Evolutionary conservation across 2,113 vertebrate genomes (phyloP).

Genomic region (Sinocyclocheilus rhinocerous): DNA sequence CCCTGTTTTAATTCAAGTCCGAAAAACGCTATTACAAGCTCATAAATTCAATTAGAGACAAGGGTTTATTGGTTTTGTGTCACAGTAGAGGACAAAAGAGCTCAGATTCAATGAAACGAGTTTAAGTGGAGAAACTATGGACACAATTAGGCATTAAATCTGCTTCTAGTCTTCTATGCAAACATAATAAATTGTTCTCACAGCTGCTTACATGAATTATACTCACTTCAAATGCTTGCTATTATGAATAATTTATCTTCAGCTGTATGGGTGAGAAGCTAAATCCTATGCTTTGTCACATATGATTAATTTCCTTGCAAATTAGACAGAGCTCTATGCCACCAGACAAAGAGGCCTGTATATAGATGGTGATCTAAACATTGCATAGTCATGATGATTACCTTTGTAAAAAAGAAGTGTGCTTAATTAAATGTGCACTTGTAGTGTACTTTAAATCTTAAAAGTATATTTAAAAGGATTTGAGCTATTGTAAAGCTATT

Average conservation of each 20-base stretch:
- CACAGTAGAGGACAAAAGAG: slow-evolving; percentile 5
- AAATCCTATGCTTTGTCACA: slow-evolving; percentile 28
- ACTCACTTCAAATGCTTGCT: slow-evolving; percentile 19
- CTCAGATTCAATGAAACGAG: background rate
- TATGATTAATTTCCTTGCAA: slow-evolving; percentile 26
- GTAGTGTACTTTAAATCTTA: background rate
- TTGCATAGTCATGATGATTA: background rate
- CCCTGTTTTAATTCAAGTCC: background rate
- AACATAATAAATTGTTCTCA: slow-evolving; percentile 9
- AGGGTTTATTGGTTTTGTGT: slow-evolving; percentile 44
- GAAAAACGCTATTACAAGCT: slow-evolving; percentile 22
- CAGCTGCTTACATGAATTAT: slow-evolving; percentile 33
- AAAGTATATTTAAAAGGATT: background rate
- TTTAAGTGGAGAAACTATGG: slow-evolving; percentile 23
- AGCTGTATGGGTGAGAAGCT: slow-evolving; percentile 11
- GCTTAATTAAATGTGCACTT: background rate
- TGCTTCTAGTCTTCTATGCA: background rate
- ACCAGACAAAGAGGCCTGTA: background rate
- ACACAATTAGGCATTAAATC: slow-evolving; percentile 25
- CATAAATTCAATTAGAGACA: slow-evolving; percentile 36
- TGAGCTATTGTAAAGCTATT: background rate
- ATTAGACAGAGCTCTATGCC: background rate
- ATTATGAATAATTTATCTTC: slow-evolving; percentile 44
- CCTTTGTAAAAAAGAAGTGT: background rate
- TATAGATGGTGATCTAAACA: background rate